phyloP scores from a whole-genome alignment of 2,113 vertebrate species.

The Barnardius zonarius region DNA sequence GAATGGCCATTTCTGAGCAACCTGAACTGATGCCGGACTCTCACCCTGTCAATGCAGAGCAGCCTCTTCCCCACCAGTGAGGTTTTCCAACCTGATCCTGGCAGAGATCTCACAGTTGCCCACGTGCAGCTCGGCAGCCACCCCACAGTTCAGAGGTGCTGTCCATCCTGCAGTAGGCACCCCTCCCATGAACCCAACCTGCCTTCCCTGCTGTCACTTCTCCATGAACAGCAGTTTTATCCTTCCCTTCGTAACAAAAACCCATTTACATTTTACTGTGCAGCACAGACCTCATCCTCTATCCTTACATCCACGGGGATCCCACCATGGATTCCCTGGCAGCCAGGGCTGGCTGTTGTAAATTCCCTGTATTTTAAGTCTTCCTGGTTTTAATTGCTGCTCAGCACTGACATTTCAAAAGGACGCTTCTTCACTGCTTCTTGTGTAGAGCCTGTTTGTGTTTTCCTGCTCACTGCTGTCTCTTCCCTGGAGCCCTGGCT shows the following conservation, averaged over 20 bases:
- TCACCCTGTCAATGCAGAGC: fast-evolving
- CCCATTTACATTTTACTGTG: neutral
- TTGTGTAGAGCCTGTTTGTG: neutral
- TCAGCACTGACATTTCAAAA: conserved; percentile 21
- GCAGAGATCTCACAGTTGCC: neutral
- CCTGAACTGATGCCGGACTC: neutral
- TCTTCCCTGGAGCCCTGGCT: conserved; percentile 36
- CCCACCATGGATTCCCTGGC: neutral
- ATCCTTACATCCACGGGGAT: neutral
- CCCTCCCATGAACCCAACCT: neutral
- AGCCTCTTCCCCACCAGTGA: neutral
- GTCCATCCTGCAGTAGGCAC: neutral
- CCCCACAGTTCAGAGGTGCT: neutral
- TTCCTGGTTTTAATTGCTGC: neutral
- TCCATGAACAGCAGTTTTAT: neutral
- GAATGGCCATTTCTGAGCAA: neutral
- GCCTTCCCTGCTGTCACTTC: neutral
- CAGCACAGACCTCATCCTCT: neutral
- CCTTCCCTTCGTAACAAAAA: neutral
- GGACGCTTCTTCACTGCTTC: neutral
- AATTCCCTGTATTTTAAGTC: neutral
- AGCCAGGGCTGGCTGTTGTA: neutral
- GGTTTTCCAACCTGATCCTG: neutral
- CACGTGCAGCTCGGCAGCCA: neutral
- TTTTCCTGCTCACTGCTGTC: neutral